Evolutionary conservation across 2,797 vertebrate species (phyloP).

Genomic region (Denticeps clupeoides): DNA sequence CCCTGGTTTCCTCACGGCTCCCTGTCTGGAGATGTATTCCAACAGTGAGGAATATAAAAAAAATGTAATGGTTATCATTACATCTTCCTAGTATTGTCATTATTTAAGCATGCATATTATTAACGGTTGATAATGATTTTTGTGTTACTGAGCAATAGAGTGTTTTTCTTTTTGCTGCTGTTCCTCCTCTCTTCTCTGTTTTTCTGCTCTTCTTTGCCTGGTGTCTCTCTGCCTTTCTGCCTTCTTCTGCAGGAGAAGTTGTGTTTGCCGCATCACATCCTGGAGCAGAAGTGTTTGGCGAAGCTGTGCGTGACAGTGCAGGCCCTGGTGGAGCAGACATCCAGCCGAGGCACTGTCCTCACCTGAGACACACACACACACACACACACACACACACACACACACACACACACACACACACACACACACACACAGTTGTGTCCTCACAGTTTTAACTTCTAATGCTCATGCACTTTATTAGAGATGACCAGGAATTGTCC

Average conservation of each 20-base stretch:
- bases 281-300: conserved; percentile 88
- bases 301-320: conserved; percentile 82
- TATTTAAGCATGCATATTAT: too few species aligned
- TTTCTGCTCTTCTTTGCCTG: neutral
- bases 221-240: neutral
- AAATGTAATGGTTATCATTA: too few species aligned
- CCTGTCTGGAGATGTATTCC: too few species aligned
- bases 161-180: neutral
- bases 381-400: neutral
- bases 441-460: too few species aligned
- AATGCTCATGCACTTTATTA: too few species aligned
- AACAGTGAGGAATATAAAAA: too few species aligned
- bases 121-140: too few species aligned
- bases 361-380: conserved; percentile 45
- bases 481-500: too few species aligned
- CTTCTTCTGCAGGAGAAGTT: conserved; percentile 71
- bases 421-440: neutral
- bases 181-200: neutral
- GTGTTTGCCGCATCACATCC: conserved; percentile 92
- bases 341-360: conserved; percentile 56
- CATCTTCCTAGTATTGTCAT: too few species aligned
- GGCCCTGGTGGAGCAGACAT: conserved; percentile 72
- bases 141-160: too few species aligned
- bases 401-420: neutral
- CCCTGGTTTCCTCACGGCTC: too few species aligned